Percentiles rank a stretch among this genome's conserved stretches.
These are phyloP conservation scores for Calyptomena viridis DNA, from an alignment of 2,113 vertebrate genomes.

Conservation along the genomic window DNA sequence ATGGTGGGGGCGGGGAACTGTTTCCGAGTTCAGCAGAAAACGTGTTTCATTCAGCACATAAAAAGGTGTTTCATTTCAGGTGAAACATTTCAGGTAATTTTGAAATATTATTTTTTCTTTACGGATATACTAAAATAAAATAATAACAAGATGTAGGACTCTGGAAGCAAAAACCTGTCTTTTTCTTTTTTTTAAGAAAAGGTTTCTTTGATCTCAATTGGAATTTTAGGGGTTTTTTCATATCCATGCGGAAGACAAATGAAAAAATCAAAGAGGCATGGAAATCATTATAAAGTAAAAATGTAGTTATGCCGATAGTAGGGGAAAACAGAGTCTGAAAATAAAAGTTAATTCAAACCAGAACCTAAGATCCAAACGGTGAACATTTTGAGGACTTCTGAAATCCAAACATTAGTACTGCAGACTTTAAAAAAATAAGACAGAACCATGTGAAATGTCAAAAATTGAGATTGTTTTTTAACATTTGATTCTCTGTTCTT, in stretches of 20 bases:
- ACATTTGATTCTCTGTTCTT: not conserved
- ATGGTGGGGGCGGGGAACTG: not conserved
- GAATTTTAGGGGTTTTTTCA: not conserved
- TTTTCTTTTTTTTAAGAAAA: not conserved
- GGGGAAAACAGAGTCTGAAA: not conserved
- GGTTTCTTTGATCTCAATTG: not conserved
- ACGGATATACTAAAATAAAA: not conserved
- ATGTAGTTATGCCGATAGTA: not conserved
- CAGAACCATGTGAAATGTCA: not conserved
- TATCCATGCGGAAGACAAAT: not conserved
- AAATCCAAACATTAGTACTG: not conserved
- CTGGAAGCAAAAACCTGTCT: not conserved
- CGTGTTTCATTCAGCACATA: not conserved
- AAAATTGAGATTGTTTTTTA: not conserved
- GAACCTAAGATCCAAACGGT: not conserved
- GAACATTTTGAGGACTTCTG: not conserved
- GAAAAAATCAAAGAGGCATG: not conserved
- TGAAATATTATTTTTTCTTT: not conserved
- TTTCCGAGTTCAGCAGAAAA: not conserved
- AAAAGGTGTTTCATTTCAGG: not conserved
- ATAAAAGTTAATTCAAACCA: conserved; percentile 10
- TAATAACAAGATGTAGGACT: not conserved
- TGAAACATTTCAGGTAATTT: not conserved
- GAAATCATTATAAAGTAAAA: not conserved
- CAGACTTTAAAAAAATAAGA: not conserved